phyloP scores from a whole-genome alignment of 2,888 invertebrate genomes.

The Macaria liturata region DNA sequence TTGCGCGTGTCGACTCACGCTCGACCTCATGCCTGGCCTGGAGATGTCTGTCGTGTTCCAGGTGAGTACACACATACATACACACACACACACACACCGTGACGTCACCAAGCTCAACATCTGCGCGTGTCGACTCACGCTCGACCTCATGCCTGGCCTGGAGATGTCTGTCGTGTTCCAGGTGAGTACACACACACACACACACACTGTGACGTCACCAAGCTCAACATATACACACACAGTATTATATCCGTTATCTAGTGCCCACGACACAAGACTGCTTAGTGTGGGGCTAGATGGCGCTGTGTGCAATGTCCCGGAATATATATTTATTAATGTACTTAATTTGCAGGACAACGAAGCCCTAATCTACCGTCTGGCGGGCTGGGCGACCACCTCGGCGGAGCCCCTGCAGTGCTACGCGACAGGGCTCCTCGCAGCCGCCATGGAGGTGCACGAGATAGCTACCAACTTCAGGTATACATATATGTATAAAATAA shows the following conservation, averaged over 20 bases:
- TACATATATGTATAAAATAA: no score
- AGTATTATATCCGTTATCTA: no score
- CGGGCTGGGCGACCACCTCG: constrained; percentile 94
- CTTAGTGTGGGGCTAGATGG: no score
- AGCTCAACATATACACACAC: constrained; percentile 94
- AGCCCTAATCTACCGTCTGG: constrained; percentile 91
- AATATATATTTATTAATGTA: no score
- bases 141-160: constrained; percentile 96
- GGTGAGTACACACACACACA: constrained; percentile 64
- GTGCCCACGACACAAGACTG: no score
- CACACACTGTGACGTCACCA: constrained; percentile 84
- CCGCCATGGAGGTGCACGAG: constrained; percentile 98
- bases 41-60: constrained; percentile 98
- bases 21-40: constrained; percentile 96
- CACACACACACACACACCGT: constrained; percentile 82
- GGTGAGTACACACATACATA: constrained; percentile 59
- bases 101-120: constrained; percentile 92
- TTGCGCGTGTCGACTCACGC: constrained; percentile 93
- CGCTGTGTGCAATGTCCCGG: no score
- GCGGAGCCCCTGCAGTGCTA: constrained; percentile 96
- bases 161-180: constrained; percentile 98
- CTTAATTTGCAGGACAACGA: constrained; percentile 87
- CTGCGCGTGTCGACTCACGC: constrained; percentile 93
- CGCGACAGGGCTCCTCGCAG: constrained; percentile 95
- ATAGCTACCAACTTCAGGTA: constrained; percentile 92